These are phyloP conservation scores for Chymomyza costata DNA, from an alignment of 1,140 invertebrate species.

Conservation along the genomic window DNA sequence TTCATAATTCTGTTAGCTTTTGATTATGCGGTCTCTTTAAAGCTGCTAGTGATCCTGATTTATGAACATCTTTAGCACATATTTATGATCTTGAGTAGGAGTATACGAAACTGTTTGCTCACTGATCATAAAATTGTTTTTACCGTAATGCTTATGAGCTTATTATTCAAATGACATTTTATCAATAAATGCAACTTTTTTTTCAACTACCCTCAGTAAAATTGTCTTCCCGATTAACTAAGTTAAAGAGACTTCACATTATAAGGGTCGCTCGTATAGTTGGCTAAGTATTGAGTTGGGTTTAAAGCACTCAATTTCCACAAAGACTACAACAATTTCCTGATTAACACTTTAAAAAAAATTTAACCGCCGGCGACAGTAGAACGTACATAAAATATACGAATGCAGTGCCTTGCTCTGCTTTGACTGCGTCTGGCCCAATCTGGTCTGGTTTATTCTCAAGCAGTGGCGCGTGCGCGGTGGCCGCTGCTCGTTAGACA, in stretches of 20 bases:
- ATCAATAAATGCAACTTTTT: too few relatives aligned
- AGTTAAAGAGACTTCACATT: slow-evolving; percentile 9
- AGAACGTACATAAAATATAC: slow-evolving; percentile 58
- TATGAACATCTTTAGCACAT: slow-evolving; percentile 33
- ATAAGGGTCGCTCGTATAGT: slow-evolving; percentile 45
- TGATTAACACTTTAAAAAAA: slow-evolving; percentile 72
- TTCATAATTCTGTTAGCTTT: not conserved
- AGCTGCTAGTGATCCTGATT: slow-evolving; percentile 47
- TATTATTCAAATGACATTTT: slow-evolving; percentile 20
- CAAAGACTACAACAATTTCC: slow-evolving; percentile 58
- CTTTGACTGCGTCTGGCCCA: too few relatives aligned
- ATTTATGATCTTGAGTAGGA: slow-evolving; percentile 8
- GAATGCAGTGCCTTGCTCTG: too few relatives aligned
- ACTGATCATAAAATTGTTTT: slow-evolving; percentile 20
- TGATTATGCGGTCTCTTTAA: not conserved
- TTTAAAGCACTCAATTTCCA: too few relatives aligned
- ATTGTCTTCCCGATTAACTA: not conserved
- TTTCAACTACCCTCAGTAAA: slow-evolving; percentile 4
- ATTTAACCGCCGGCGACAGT: slow-evolving; percentile 67
- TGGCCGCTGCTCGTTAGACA: slow-evolving; percentile 11
- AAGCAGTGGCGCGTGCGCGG: slow-evolving; percentile 52
- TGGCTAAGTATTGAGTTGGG: not conserved
- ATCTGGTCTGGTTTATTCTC: too few relatives aligned
- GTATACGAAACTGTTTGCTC: slow-evolving; percentile 38
- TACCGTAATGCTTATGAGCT: slow-evolving; percentile 36